A percentile compares a stretch with the other conserved stretches of the same genome.
These are phyloP conservation scores for Chymomyza costata DNA, from an alignment of 1,140 invertebrate genomes.

Conservation along the genomic window DNA sequence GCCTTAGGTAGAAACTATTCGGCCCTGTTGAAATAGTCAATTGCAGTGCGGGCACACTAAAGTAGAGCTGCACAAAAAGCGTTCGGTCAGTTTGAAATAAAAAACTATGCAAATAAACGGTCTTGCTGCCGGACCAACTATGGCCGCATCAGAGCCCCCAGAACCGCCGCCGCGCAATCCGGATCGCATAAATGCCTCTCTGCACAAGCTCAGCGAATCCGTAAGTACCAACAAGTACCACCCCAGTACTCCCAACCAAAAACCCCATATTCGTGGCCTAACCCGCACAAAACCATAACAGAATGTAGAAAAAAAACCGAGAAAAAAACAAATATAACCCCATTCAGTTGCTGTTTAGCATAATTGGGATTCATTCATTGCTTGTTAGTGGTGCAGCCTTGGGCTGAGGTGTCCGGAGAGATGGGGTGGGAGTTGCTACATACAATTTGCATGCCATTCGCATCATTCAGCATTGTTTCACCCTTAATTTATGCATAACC, in stretches of 20 bases:
- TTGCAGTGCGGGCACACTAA: conserved; percentile 4
- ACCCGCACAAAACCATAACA: conserved; percentile 14
- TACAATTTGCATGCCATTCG: conserved; percentile 40
- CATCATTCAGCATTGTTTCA: conserved; percentile 30
- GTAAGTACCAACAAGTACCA: conserved; percentile 66
- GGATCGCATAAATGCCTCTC: conserved; percentile 75
- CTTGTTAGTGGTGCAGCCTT: conserved; percentile 32
- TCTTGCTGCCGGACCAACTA: conserved; percentile 68
- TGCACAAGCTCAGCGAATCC: conserved; percentile 73
- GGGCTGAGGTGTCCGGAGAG: conserved; percentile 1
- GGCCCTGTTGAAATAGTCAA: no score
- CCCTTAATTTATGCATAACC: conserved; percentile 32
- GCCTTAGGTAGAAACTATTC: conserved; percentile 28
- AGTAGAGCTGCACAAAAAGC: conserved; percentile 7
- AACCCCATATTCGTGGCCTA: conserved; percentile 5
- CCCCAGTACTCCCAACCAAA: conserved; percentile 8
- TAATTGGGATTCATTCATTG: conserved; percentile 62
- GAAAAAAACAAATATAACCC: conserved; percentile 14
- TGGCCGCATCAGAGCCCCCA: conserved; percentile 75
- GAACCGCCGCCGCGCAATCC: conserved; percentile 75
- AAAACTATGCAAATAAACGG: conserved; percentile 74
- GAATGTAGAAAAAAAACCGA: conserved; percentile 13
- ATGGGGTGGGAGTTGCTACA: not conserved
- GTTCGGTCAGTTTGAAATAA: conserved; percentile 42
- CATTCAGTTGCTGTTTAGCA: conserved; percentile 58